phyloP scores from a whole-genome alignment of 2,797 vertebrate species.

The Oryzias sinensis region DNA sequence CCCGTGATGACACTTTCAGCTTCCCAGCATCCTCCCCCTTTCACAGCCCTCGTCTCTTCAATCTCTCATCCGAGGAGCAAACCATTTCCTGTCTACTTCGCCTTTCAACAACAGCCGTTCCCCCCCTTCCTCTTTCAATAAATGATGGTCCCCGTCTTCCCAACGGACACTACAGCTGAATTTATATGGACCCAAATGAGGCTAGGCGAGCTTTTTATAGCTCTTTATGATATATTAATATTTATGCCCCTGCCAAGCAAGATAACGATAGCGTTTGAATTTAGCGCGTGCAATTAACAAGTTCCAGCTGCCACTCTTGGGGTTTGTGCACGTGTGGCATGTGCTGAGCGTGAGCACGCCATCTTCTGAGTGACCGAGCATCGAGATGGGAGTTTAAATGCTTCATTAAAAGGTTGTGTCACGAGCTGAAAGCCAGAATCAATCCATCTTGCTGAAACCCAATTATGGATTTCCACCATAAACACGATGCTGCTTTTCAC shows the following conservation, averaged over 20 bases:
- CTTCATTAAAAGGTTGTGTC: constrained; percentile 65
- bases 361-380: too few relatives aligned
- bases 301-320: constrained; percentile 59
- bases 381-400: constrained; percentile 36
- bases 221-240: constrained; percentile 74
- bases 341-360: neutral
- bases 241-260: constrained; percentile 61
- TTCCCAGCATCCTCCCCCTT: constrained; percentile 33
- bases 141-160: constrained; percentile 33
- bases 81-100: constrained; percentile 53
- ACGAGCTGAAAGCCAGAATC: constrained; percentile 56
- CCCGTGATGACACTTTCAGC: constrained; percentile 4
- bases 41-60: constrained; percentile 17
- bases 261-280: constrained; percentile 64
- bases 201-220: constrained; percentile 43
- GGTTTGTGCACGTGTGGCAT: constrained; percentile 8
- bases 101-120: constrained; percentile 19
- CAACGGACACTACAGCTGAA: constrained; percentile 61
- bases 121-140: constrained; percentile 22
- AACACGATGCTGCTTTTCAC: constrained; percentile 40
- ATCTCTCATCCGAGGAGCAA: constrained; percentile 24
- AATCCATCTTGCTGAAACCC: constrained; percentile 63
- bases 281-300: constrained; percentile 67
- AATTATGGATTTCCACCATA: constrained; percentile 51
- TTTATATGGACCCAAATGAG: constrained; percentile 69